Conservation (phyloP, 1,140 invertebrate genomes). For the Wiebesia pumilae region DNA sequence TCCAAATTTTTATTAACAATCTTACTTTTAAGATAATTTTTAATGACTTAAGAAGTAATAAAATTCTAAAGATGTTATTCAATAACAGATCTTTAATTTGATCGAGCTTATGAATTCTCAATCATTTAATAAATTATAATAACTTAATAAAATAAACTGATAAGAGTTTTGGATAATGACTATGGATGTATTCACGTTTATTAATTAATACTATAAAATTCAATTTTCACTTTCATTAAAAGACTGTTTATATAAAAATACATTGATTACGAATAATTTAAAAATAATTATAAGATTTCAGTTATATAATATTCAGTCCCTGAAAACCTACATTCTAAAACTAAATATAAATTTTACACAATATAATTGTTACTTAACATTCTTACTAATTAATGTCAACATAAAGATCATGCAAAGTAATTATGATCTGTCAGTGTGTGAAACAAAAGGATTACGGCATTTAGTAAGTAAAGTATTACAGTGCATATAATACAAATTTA, state of each 20-base stretch:
- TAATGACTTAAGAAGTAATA: too few species aligned
- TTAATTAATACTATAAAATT: background rate
- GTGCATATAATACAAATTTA: background rate
- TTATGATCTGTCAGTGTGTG: background rate
- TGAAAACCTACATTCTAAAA: background rate
- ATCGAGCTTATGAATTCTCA: background rate
- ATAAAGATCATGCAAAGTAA: background rate
- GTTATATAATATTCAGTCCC: too few species aligned
- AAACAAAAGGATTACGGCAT: background rate
- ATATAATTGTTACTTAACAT: background rate
- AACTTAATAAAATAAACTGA: background rate
- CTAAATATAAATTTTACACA: background rate
- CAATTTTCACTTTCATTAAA: background rate
- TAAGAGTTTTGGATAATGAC: background rate
- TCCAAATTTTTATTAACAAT: background rate
- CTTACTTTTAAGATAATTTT: background rate
- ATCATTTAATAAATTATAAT: background rate
- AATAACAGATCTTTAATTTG: background rate
- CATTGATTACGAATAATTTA: background rate
- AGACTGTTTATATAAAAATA: background rate
- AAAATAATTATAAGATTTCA: constrained; percentile 1
- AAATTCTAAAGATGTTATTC: background rate
- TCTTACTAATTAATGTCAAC: background rate
- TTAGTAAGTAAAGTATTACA: background rate
- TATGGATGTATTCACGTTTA: background rate